Evolutionary conservation across 2,888 invertebrate genomes (phyloP), one percentile per base, ranked within the genome.

Genomic region (Mythimna impura): DNA sequence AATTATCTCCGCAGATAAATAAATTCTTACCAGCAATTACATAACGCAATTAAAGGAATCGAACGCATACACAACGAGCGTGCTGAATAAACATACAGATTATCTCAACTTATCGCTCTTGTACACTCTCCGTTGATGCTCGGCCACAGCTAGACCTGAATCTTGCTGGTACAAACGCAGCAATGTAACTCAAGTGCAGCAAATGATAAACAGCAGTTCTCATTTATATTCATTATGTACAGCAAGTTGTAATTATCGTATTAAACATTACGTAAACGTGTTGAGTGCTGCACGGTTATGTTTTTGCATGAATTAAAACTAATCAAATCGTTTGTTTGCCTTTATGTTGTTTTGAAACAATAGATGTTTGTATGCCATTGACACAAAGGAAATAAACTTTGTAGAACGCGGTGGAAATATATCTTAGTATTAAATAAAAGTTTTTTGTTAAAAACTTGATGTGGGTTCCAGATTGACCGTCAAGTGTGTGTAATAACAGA

Each of bases 171-270:
- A 54, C 20, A 64, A 54, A 65, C 50, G 40, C 65, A 69, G 76
- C 52, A 74, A 71, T 83, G 83, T 62, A 78, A 36, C 6, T 14
- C 30, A 25, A 66, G 66, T 57, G 67, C 65, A 66, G 54, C 50
- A 71, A 78, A 80, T 78, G 57, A 78, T 78, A 76, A 71, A 78
- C 62, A 63, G 63, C 73, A 66, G 76, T 76, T 87, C 88, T 89
- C 87, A 91, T 91, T 90, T 87, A 89, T 90, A 91, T 91, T 90
- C 90, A 91, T 90, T 89, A 89, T 89, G 88, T 86, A 87, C 82
- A 71, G 86, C 86, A 88, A 88, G 85, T 85, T 82, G 87, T 89
- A 91, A 91, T 91, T 91, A 91, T 90, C 90, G 88, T 89, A 91
- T 90, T 90, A 91, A 85, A 87, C 87, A 87, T 86, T 88, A 85